These are phyloP conservation scores for Himalopsyche phryganea DNA, from an alignment of 1,140 invertebrate species.

Conservation along the genomic window DNA sequence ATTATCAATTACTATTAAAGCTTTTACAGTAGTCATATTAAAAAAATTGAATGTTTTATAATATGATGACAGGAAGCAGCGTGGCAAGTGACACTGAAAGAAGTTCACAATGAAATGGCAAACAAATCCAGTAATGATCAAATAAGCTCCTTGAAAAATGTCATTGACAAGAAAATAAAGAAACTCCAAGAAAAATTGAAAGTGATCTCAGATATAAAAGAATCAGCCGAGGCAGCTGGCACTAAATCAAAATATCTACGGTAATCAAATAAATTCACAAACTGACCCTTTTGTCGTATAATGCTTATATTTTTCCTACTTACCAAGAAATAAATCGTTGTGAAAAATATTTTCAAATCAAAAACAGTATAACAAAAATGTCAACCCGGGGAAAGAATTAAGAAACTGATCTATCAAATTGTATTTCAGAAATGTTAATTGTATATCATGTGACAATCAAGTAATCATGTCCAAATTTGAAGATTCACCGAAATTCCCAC, in stretches of 20 bases:
- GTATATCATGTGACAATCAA: conserved; percentile 69
- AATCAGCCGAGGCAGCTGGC: conserved; percentile 67
- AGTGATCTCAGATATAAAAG: conserved; percentile 50
- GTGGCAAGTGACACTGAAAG: no score
- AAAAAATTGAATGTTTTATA: no score
- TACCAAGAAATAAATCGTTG: no score
- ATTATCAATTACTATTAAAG: no score
- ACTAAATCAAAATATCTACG: conserved; percentile 60
- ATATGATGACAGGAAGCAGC: no score
- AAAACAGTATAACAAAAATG: no score
- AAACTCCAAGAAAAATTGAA: conserved; percentile 62
- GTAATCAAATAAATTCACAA: conserved; percentile 36
- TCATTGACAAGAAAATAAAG: conserved; percentile 60
- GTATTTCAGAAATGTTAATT: conserved; percentile 60
- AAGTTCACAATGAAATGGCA: no score
- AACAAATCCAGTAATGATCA: no score
- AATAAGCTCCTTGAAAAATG: conserved; percentile 51
- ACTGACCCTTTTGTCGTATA: background rate
- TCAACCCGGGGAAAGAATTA: no score
- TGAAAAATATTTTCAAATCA: no score
- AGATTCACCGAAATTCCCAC: conserved; percentile 45
- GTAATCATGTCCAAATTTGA: conserved; percentile 64
- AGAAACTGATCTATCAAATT: no score
- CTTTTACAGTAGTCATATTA: no score
- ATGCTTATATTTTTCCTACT: background rate